Conservation (phyloP, 2,797 vertebrate genomes). For the Dipus sagitta region DNA sequence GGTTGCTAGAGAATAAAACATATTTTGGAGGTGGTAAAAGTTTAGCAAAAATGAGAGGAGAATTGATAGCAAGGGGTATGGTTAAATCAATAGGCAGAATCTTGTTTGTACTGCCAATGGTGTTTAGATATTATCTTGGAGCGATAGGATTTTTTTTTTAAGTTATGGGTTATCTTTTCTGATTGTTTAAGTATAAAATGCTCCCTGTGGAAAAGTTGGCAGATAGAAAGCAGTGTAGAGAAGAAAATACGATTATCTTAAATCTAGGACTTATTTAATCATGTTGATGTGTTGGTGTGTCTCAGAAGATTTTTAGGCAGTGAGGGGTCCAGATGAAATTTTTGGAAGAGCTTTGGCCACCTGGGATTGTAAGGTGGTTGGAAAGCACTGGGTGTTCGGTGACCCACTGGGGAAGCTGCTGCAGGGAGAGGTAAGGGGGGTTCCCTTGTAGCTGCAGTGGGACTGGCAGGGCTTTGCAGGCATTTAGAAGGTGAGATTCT, state of each 20-base stretch:
- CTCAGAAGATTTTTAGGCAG: background rate
- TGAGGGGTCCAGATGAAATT: slow-evolving; percentile 1
- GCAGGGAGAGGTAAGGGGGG: fast-evolving
- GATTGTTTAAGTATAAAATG: slow-evolving; percentile 3
- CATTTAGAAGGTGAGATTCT: background rate
- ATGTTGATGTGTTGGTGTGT: background rate
- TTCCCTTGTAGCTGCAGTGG: too few species aligned
- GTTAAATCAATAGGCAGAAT: background rate
- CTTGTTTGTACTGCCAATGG: background rate
- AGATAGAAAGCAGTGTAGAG: background rate
- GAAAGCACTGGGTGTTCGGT: background rate
- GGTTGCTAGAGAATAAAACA: slow-evolving; percentile 4
- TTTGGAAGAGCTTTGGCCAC: slow-evolving; percentile 13
- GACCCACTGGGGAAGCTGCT: fast-evolving
- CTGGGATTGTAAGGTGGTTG: background rate
- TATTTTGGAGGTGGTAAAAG: background rate
- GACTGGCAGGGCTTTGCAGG: fast-evolving
- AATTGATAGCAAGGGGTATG: background rate
- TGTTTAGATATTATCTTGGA: slow-evolving; percentile 16
- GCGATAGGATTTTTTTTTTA: slow-evolving; percentile 20
- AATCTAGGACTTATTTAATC: slow-evolving; percentile 27
- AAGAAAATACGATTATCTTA: slow-evolving; percentile 57
- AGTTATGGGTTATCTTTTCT: slow-evolving; percentile 34
- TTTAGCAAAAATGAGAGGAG: background rate
- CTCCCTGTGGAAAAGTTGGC: slow-evolving; percentile 36